phyloP scores from a whole-genome alignment of 2,888 invertebrate species.

The Heliconius hortense region DNA sequence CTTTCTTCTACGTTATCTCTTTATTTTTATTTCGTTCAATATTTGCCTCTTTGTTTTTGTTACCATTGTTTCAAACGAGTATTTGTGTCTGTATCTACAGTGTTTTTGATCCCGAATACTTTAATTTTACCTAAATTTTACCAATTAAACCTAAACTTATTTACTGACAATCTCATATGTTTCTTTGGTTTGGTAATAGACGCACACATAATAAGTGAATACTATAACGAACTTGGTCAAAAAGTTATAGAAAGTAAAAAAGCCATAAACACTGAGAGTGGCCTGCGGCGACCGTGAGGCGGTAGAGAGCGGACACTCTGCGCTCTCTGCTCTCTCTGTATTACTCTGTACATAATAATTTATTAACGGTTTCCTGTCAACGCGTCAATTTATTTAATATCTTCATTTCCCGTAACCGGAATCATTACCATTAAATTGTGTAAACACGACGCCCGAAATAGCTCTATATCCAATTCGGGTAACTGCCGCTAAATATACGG shows the following conservation, averaged over 20 bases:
- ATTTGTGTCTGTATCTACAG: background rate
- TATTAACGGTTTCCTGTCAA: slow-evolving; percentile 20
- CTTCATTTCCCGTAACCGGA: slow-evolving; percentile 31
- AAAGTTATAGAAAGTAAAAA: background rate
- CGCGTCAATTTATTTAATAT: slow-evolving; percentile 30
- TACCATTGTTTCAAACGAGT: background rate
- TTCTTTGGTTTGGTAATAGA: background rate
- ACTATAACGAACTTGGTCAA: background rate
- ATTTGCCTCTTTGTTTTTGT: background rate
- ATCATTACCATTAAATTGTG: slow-evolving; percentile 21
- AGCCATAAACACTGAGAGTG: background rate
- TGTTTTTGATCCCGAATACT: background rate
- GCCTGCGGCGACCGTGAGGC: background rate
- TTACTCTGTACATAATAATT: slow-evolving; percentile 19
- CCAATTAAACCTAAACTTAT: no score
- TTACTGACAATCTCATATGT: background rate
- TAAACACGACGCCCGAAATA: slow-evolving; percentile 25
- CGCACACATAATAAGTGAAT: background rate
- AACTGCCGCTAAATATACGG: slow-evolving; percentile 28
- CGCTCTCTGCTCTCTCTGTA: no score
- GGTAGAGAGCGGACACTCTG: background rate
- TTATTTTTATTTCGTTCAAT: background rate
- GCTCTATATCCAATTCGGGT: slow-evolving; percentile 23
- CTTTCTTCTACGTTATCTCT: background rate
- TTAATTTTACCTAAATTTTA: no score